These are phyloP conservation scores for Phylloscopus trochilus DNA, from an alignment of 2,113 vertebrate species.

Conservation along the genomic window DNA sequence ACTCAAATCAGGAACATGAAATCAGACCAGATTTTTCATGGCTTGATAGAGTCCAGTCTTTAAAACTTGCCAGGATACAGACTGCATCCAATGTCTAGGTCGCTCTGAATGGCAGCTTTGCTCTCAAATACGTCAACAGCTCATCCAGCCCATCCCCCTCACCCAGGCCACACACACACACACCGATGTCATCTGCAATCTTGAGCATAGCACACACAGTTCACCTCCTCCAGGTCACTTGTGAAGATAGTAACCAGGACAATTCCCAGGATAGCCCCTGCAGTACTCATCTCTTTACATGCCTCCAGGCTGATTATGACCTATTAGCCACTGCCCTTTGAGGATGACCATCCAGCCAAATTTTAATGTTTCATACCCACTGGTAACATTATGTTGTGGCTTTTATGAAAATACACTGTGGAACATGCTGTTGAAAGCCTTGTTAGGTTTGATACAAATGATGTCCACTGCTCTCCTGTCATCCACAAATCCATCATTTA, in stretches of 20 bases:
- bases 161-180: background rate
- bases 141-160: background rate
- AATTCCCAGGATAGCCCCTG: background rate
- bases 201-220: background rate
- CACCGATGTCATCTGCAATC: background rate
- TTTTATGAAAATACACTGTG: background rate
- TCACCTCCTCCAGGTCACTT: background rate
- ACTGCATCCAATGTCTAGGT: background rate
- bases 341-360: background rate
- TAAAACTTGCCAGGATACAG: background rate
- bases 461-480: background rate
- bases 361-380: background rate
- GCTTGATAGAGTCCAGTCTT: background rate
- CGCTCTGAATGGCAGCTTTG: background rate
- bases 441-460: background rate
- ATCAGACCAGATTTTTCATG: background rate
- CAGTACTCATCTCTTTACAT: background rate
- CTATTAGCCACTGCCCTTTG: background rate
- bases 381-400: background rate
- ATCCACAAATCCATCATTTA: conserved; percentile 9
- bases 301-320: background rate
- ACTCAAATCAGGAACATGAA: background rate
- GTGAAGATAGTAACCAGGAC: background rate
- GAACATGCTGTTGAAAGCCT: background rate
- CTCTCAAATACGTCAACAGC: background rate